Percentiles rank a stretch among this genome's conserved stretches.
phyloP scores from a whole-genome alignment of 92 coral and sea anemone genomes.

The Diadumene lineata region DNA sequence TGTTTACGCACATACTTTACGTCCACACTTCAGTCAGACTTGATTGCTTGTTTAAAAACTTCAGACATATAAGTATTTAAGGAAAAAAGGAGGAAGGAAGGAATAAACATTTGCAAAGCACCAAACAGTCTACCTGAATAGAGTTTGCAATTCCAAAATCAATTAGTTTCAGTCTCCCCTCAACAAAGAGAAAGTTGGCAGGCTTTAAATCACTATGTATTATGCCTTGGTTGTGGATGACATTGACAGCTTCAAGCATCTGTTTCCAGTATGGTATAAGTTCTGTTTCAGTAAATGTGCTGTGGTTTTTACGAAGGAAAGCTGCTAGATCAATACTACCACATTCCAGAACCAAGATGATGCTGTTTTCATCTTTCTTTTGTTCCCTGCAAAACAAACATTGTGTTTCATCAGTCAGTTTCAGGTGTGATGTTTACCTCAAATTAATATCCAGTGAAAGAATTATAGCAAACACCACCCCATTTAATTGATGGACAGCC shows the following conservation, averaged over 20 bases:
- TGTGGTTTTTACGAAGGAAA: conserved; percentile 78
- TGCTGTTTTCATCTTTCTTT: conserved; percentile 65
- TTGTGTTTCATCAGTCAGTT: not conserved
- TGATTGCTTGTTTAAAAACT: no score
- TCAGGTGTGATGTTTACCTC: no score
- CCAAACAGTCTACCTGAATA: conserved; percentile 63
- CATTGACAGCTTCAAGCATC: conserved; percentile 93
- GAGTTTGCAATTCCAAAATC: conserved; percentile 98
- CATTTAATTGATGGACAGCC: no score
- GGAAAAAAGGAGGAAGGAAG: no score
- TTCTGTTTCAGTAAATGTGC: conserved; percentile 68
- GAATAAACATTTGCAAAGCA: no score
- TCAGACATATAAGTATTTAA: no score
- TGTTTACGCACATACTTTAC: no score
- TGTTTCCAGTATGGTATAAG: conserved; percentile 86
- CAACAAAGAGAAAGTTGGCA: conserved; percentile 94
- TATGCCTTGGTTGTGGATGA: conserved; percentile 80
- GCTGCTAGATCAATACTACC: conserved; percentile 95
- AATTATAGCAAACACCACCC: no score
- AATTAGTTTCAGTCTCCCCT: conserved; percentile 85
- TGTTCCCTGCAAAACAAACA: conserved; percentile 67
- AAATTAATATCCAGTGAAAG: no score
- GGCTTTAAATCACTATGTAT: conserved; percentile 96
- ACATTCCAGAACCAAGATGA: conserved; percentile 85
- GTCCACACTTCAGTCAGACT: no score